Base-by-base conservation (phyloP, 2,797 vertebrate species). In the Brotula barbata region DNA sequence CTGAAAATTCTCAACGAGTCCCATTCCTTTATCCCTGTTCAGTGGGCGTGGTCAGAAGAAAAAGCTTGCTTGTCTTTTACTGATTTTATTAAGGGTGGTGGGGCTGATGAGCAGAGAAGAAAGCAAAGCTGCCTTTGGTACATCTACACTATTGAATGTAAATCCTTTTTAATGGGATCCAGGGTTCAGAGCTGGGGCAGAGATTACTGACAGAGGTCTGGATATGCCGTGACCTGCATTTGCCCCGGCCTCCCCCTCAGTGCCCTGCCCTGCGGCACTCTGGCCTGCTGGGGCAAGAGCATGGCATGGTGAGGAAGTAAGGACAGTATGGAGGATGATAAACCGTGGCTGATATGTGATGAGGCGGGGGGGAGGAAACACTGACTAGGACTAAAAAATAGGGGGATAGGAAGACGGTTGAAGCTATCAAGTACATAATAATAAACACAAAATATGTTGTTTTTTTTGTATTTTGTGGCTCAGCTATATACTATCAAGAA, bases 161-260 rank as follows among this genome's bases (percentile, higher is more conserved):
- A 92, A 92, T 92, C 90, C 89, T 85, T 84, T 88, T 91, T 91
- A 92, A 92, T 92, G 86, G 89, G 91, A 93, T 93, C 75, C 84
- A 85, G 85, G 82, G 90, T 91, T 92, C 90, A 93, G 75, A 44
- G 77, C 80, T 65, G 65, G 90, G 89, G 85, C 89, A 91, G 75
- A 90, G 90, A 90, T 91, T 90, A 90, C 86, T 37, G 7, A 52
- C 71, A 71, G 80, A 89, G 84, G 91, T 90, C 89, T 88, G 75
- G 69, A 87, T 84, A 44, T 66, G 77, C 21, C 16, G 40, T 91
- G 89, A 91, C 91, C 90, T 88, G 88, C 72, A 81, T 89, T 89
- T 90, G 79, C 74, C 82, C 69, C 20, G 53, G 58, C 58, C 59
- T 64, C 50, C 55, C 56, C 71, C 79, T 84, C 48, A 40, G 53